These are phyloP conservation scores for Ciconia stormi DNA, from an alignment of 2,113 vertebrate genomes.

Conservation along the genomic window DNA sequence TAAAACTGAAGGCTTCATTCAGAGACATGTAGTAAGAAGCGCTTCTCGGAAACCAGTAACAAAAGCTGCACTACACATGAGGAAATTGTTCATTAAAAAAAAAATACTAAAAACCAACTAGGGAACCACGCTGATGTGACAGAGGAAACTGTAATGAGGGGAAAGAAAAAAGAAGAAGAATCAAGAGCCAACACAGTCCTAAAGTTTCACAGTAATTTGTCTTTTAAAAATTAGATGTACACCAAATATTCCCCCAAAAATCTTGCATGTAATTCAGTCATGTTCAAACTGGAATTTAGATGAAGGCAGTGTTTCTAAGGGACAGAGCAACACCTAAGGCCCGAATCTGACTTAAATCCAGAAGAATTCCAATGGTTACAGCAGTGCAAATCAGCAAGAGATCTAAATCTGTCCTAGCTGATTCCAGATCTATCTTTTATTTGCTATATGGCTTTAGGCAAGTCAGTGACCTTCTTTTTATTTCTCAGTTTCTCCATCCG, in stretches of 20 bases:
- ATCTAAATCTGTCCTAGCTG: conserved; percentile 68
- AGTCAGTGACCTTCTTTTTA: conserved; percentile 70
- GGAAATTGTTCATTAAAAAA: neutral
- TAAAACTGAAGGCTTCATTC: neutral
- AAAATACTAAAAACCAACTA: neutral
- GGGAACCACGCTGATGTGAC: neutral
- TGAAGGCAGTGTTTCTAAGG: neutral
- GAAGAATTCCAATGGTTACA: conserved; percentile 18
- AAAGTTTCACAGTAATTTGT: neutral
- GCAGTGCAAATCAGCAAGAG: conserved; percentile 39
- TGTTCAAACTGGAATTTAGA: neutral
- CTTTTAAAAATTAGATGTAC: neutral
- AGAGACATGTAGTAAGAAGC: neutral
- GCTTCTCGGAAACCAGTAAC: neutral
- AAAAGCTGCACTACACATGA: neutral
- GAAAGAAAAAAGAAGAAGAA: neutral
- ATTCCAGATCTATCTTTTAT: conserved; percentile 70
- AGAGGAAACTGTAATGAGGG: neutral
- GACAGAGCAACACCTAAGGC: neutral
- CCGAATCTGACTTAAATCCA: neutral
- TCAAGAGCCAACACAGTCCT: neutral
- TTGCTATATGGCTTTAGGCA: conserved; percentile 63
- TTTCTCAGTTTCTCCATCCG: conserved; percentile 62
- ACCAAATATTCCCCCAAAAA: neutral
- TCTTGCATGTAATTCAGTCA: neutral